Conservation (phyloP, 30 jellyfish, hydroid and myxozoan genomes). For the Chrysaora quinquecirrha region DNA sequence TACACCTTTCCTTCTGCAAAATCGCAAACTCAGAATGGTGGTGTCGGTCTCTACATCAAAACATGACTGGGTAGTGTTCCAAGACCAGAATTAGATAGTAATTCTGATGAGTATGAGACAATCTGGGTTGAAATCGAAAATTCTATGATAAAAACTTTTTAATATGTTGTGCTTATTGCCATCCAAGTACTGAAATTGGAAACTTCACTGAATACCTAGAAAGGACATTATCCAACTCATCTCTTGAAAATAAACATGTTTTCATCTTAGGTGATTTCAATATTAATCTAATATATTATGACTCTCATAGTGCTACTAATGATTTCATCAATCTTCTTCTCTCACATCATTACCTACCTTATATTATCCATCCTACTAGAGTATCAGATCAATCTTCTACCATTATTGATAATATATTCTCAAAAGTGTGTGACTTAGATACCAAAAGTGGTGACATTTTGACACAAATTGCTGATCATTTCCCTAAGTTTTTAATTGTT, state of each 20-base stretch:
- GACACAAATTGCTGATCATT: no score
- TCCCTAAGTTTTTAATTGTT: no score
- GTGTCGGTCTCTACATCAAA: slow-evolving; percentile 14
- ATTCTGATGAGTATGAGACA: no score
- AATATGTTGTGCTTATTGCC: neutral
- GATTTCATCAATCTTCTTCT: slow-evolving; percentile 8
- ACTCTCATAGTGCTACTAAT: neutral
- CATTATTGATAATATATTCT: slow-evolving; percentile 10
- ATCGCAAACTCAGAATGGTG: no score
- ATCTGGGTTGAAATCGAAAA: no score
- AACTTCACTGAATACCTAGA: neutral
- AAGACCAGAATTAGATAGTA: no score
- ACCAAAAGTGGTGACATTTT: no score
- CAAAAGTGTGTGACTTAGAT: no score
- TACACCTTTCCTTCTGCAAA: no score
- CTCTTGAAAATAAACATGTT: neutral
- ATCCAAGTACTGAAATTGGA: no score
- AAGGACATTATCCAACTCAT: neutral
- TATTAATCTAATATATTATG: slow-evolving; percentile 14
- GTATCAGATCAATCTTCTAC: slow-evolving; percentile 10
- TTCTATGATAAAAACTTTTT: slow-evolving; percentile 3
- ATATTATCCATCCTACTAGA: slow-evolving; percentile 25
- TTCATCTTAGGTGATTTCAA: no score
- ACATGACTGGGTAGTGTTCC: slow-evolving; percentile 7
- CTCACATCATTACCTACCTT: slow-evolving; percentile 27